Conservation (phyloP, 2,888 invertebrate species). For the Calliscelio sp. region DNA sequence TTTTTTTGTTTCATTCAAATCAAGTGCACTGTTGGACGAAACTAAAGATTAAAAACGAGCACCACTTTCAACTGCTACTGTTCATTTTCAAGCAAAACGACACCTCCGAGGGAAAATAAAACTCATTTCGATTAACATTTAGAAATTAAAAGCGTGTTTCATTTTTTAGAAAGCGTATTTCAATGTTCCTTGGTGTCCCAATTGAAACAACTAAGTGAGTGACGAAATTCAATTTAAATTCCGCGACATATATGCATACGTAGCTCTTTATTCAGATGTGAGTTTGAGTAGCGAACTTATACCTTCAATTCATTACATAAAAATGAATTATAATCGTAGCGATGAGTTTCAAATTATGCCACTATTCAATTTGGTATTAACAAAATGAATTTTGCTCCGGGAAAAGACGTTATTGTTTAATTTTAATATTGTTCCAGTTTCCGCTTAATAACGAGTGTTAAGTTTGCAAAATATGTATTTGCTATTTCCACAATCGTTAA, state of each 20-base stretch:
- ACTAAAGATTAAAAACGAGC: conserved; percentile 46
- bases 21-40: conserved; percentile 35
- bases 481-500: conserved; percentile 9
- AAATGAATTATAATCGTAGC: background rate
- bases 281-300: background rate
- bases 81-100: conserved; percentile 14
- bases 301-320: conserved; percentile 15
- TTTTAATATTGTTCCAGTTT: background rate
- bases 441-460: background rate
- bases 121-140: conserved; percentile 25
- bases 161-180: background rate
- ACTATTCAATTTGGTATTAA: conserved; percentile 4
- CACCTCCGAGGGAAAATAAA: conserved; percentile 21
- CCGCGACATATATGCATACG: background rate
- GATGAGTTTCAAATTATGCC: background rate
- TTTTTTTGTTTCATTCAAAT: conserved; percentile 56
- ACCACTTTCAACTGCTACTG: conserved; percentile 20
- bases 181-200: background rate
- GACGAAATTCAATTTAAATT: conserved; percentile 12
- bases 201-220: background rate
- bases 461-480: conserved; percentile 14
- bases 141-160: conserved; percentile 35
- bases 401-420: conserved; percentile 17
- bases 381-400: conserved; percentile 4
- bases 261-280: background rate